These are phyloP conservation scores for Casuarius casuarius DNA, from an alignment of 2,113 vertebrate species.

Conservation along the genomic window DNA sequence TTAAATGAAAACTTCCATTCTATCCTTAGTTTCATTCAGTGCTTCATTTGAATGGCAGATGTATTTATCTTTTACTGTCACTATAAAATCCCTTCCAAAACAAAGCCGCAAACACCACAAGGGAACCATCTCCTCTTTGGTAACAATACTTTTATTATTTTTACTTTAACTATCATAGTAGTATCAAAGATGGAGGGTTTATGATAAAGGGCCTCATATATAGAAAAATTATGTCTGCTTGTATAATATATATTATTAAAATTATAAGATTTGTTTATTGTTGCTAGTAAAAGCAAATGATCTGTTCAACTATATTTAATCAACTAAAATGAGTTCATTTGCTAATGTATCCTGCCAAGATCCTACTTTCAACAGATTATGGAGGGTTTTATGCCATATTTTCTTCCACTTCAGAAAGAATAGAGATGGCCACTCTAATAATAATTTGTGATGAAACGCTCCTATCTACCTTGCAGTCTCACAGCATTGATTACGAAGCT, in stretches of 20 bases:
- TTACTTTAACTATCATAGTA: not conserved
- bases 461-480: not conserved
- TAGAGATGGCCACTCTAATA: not conserved
- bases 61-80: slow-evolving; percentile 42
- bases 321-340: slow-evolving; percentile 3
- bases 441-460: not conserved
- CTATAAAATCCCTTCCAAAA: slow-evolving; percentile 33
- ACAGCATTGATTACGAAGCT: not conserved
- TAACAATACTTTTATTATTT: slow-evolving; percentile 12
- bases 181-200: not conserved
- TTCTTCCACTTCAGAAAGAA: slow-evolving; percentile 14
- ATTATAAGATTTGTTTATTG: slow-evolving; percentile 30
- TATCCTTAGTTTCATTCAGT: not conserved
- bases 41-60: slow-evolving; percentile 9
- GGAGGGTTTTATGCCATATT: not conserved
- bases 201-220: not conserved
- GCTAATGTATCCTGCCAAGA: not conserved
- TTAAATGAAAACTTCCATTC: slow-evolving; percentile 23
- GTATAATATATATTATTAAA: not conserved
- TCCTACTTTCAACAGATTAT: not conserved
- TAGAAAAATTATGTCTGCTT: not conserved
- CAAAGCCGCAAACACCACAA: not conserved
- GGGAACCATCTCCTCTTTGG: not conserved
- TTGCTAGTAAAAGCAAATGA: slow-evolving; percentile 26
- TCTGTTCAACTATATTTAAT: slow-evolving; percentile 22